Evolutionary conservation across 2,888 invertebrate genomes (phyloP).

Genomic region (Ophraella communa): DNA sequence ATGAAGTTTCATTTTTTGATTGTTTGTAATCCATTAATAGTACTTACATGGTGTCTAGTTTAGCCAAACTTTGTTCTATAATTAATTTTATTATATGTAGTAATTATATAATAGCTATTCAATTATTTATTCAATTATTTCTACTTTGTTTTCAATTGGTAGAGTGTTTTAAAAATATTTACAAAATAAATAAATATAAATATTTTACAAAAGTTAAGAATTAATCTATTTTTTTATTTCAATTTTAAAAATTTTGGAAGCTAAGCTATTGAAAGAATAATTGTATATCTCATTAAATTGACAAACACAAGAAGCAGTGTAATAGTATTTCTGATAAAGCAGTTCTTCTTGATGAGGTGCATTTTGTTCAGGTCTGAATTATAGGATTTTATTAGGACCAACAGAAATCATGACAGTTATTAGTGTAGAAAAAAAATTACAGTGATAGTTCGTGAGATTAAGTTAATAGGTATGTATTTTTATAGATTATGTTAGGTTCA

Average conservation of each 20-base stretch:
- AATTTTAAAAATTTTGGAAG: background rate
- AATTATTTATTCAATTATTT: background rate
- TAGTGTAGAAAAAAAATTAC: conserved; percentile 38
- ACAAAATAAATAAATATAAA: too few species aligned
- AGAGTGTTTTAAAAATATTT: too few species aligned
- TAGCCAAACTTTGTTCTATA: too few species aligned
- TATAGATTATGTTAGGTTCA: conserved; percentile 40
- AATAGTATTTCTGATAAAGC: conserved; percentile 11
- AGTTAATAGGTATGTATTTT: conserved; percentile 45
- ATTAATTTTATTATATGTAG: too few species aligned
- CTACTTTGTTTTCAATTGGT: too few species aligned
- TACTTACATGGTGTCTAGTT: too few species aligned
- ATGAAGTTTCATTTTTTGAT: background rate
- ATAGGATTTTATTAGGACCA: conserved; percentile 37
- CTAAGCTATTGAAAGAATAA: background rate
- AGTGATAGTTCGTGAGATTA: conserved; percentile 32
- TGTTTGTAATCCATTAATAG: too few species aligned
- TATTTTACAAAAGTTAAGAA: too few species aligned
- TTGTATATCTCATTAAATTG: conserved; percentile 5
- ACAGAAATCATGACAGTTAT: conserved; percentile 17
- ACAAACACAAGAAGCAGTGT: conserved; percentile 5
- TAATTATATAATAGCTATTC: too few species aligned
- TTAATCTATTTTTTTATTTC: background rate
- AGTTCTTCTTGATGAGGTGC: conserved; percentile 20
- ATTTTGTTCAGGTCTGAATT: conserved; percentile 39